Evolutionary conservation across 64 coral and sea anemone genomes (phyloP).

Genomic region (Dendronephthya gigantea): DNA sequence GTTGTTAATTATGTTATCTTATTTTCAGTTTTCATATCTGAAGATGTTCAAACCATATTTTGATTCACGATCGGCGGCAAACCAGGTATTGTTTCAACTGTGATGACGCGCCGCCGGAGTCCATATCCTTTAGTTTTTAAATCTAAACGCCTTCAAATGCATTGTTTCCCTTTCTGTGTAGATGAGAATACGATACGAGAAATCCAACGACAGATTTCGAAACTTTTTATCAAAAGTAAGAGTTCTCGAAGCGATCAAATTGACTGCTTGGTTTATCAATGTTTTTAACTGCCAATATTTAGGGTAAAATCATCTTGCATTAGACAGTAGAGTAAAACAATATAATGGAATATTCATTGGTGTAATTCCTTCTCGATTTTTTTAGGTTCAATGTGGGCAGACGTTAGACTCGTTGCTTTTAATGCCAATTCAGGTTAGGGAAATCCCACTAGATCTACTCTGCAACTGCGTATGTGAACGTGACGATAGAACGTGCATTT

Average conservation of each 20-base stretch:
- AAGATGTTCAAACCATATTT: constrained; percentile 99
- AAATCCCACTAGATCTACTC: neutral
- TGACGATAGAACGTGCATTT: too few relatives aligned
- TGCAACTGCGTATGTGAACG: too few relatives aligned
- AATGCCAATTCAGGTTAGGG: constrained; percentile 72
- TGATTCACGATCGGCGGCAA: constrained; percentile 80
- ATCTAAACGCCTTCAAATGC: neutral
- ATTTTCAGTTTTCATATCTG: constrained; percentile 79
- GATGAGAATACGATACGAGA: constrained; percentile 69
- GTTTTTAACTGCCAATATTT: too few relatives aligned
- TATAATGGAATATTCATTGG: neutral
- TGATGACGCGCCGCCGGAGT: too few relatives aligned
- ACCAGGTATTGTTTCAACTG: constrained; percentile 50
- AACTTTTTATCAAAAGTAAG: constrained; percentile 71
- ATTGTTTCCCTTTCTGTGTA: neutral
- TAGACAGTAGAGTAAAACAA: neutral
- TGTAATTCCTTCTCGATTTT: neutral
- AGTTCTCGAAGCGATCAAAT: neutral
- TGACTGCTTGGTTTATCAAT: neutral
- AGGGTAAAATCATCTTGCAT: too few relatives aligned
- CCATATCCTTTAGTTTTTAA: too few relatives aligned
- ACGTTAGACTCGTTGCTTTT: constrained; percentile 74
- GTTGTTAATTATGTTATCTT: neutral
- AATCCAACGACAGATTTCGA: constrained; percentile 77
- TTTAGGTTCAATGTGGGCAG: constrained; percentile 64